Evolutionary conservation across 2,888 invertebrate genomes (phyloP).

Genomic region (Dynastes hyllus): DNA sequence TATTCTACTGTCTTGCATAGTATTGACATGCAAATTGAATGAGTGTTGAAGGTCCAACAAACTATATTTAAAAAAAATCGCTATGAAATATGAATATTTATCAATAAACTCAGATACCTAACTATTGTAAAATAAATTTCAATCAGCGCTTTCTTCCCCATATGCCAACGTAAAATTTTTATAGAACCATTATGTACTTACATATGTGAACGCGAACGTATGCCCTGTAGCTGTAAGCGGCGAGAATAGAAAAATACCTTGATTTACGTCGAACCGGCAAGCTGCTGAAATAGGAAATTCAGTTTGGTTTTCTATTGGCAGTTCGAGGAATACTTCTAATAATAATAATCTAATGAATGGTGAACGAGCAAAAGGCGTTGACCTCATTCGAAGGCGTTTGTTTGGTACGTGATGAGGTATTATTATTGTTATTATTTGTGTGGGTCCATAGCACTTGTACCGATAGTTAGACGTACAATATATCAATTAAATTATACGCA

Average conservation of each 20-base stretch:
- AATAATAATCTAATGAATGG: slow-evolving; percentile 46
- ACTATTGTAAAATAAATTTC: slow-evolving; percentile 38
- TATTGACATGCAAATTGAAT: no score
- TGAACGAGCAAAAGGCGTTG: slow-evolving; percentile 30
- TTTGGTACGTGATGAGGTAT: slow-evolving; percentile 40
- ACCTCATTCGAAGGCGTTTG: slow-evolving; percentile 33
- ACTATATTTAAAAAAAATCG: no score
- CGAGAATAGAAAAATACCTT: slow-evolving; percentile 30
- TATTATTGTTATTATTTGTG: slow-evolving; percentile 33
- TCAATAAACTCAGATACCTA: slow-evolving; percentile 10
- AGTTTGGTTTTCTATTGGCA: slow-evolving; percentile 35
- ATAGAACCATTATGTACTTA: slow-evolving; percentile 5
- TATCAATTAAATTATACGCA: slow-evolving; percentile 27
- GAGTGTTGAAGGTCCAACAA: no score
- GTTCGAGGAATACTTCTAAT: slow-evolving; percentile 43
- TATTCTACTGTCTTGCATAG: no score
- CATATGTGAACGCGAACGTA: not conserved
- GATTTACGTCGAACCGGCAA: slow-evolving; percentile 34
- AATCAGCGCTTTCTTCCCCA: slow-evolving; percentile 11
- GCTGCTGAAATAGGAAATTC: slow-evolving; percentile 44
- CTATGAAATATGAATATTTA: slow-evolving; percentile 35
- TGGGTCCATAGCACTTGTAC: slow-evolving; percentile 3
- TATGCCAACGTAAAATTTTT: slow-evolving; percentile 4
- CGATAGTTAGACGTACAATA: slow-evolving; percentile 11
- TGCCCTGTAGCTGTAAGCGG: not conserved